Base-by-base conservation (phyloP, 2,888 invertebrate species). In the Eristalis intricaria region DNA sequence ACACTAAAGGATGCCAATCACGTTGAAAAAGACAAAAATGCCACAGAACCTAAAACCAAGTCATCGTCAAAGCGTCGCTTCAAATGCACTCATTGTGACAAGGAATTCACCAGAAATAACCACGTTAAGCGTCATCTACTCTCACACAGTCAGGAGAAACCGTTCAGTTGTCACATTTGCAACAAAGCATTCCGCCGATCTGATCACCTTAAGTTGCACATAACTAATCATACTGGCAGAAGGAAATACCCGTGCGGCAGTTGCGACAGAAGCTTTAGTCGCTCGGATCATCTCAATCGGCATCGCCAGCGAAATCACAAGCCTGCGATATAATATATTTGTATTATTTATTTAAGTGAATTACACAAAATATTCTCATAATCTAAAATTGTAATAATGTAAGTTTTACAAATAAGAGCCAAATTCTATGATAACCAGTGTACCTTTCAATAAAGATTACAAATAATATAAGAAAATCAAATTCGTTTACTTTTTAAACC, bases 121-220 rank as follows among this genome's bases (percentile, higher is more conserved):
- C 93, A 93, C 89, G 76, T 93, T 26, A 90, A 91, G 79, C 91
- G 92, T 3, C 93, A 93, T 86, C 91, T 91, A 87, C 90, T 90
- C 63, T 91, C 90, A 23, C 92, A 90, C 76, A 80, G 90, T 43
- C 90, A 90, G 29, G 91, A 92, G 63, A 93, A 93, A 87, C 93
- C 93, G 1, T 93, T 92, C 88, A 91, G 92, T 50, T 95, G 95
- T 89, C 93, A 93, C 19, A 90, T 93, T 60, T 95, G 95, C 86
- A 91, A 93, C 68, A 93, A 93, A 81, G 92, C 93, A 4, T 95
- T 94, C 89, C 91, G 92, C 43, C 91, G 94, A 61, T 92, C 92
- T 7, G 94, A 94, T 89, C 94, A 94, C 88, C 90, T 94, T 5
- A 93, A 93, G 61, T 93, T 90, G 5, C 94, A 94, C 85, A 90